These are phyloP conservation scores for Aspidoscelis tigris DNA, from an alignment of 2,113 vertebrate species.

Conservation along the genomic window DNA sequence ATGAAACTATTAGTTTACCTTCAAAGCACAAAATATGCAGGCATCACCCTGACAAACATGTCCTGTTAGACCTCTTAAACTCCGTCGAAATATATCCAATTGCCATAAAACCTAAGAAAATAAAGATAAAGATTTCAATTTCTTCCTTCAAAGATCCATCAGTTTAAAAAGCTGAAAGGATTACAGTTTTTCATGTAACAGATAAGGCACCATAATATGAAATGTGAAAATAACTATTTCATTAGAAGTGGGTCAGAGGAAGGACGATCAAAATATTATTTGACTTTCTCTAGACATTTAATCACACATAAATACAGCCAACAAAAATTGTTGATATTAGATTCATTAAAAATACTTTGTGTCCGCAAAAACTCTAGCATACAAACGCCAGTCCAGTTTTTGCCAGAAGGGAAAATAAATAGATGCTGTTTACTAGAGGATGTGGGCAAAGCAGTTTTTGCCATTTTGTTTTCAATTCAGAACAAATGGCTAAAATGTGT, in stretches of 20 bases:
- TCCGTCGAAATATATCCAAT: slow-evolving; percentile 95
- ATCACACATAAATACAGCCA: not conserved
- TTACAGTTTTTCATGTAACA: not conserved
- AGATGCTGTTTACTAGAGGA: not conserved
- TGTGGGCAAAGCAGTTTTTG: too few relatives aligned
- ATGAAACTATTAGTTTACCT: slow-evolving; percentile 78
- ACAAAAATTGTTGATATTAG: not conserved
- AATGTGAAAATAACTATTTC: not conserved
- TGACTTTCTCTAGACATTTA: not conserved
- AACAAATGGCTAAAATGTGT: too few relatives aligned
- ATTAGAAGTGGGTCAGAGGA: too few relatives aligned
- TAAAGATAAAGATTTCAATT: slow-evolving; percentile 9
- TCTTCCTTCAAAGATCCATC: not conserved
- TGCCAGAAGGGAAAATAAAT: not conserved
- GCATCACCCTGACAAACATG: slow-evolving; percentile 94
- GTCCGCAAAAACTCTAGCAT: not conserved
- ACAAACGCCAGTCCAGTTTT: not conserved
- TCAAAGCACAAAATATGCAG: slow-evolving; percentile 98
- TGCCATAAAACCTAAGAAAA: slow-evolving; percentile 92
- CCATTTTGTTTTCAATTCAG: too few relatives aligned
- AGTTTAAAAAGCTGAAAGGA: not conserved
- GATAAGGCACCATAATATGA: not conserved
- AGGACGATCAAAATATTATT: too few relatives aligned
- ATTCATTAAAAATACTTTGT: not conserved
- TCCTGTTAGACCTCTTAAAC: slow-evolving; percentile 90